phyloP scores from a whole-genome alignment of 2,113 vertebrate species.

The Thalassarche chlororhynchos region DNA sequence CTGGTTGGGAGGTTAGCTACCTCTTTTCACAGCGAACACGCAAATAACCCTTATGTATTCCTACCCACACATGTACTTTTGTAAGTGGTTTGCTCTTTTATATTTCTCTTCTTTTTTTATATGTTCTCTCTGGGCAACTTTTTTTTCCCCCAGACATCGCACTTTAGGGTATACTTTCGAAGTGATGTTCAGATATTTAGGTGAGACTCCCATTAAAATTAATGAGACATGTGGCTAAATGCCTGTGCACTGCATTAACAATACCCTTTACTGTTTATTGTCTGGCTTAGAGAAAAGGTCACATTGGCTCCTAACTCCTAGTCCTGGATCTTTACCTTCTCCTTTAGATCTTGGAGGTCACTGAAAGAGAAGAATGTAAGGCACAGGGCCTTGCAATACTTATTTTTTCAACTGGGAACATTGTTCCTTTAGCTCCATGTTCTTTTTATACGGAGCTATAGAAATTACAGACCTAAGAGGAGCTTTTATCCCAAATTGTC shows the following conservation, averaged over 20 bases:
- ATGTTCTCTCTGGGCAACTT: neutral
- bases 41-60: neutral
- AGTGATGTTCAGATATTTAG: conserved; percentile 26
- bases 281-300: conserved; percentile 51
- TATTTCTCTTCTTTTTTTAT: neutral
- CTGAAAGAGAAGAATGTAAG: neutral
- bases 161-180: neutral
- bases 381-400: neutral
- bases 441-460: neutral
- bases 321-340: neutral
- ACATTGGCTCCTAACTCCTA: conserved; percentile 10
- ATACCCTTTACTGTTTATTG: conserved; percentile 45
- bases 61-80: neutral
- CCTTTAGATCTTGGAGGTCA: neutral
- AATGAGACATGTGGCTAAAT: conserved; percentile 65
- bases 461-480: neutral
- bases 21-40: neutral
- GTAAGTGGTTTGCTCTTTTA: neutral
- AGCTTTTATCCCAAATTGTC: neutral
- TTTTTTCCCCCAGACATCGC: neutral
- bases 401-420: neutral
- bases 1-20: neutral
- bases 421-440: neutral
- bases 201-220: conserved; percentile 63
- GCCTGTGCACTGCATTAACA: conserved; percentile 20